Evolutionary conservation across 2,888 invertebrate species (phyloP), one percentile per base, ranked within the genome.

Genomic region (Chydorus sphaericus): DNA sequence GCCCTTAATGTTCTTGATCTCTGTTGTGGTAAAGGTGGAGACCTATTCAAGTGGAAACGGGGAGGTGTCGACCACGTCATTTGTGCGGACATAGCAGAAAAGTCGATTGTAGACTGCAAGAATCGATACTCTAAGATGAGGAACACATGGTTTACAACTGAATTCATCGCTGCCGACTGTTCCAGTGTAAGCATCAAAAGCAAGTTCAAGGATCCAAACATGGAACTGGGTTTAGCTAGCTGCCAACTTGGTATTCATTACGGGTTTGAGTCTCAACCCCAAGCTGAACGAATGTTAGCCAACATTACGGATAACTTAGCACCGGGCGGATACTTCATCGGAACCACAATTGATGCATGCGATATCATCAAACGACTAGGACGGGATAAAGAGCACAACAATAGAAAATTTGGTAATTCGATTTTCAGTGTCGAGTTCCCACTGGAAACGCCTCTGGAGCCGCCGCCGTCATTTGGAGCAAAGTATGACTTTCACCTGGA

Each of bases 171-270:
- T n/a, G n/a, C n/a, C n/a, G n/a, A n/a, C n/a, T n/a, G n/a, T n/a
- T n/a, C n/a, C n/a, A n/a, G n/a, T n/a, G n/a, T n/a, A n/a, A n/a
- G n/a, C n/a, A n/a, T n/a, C n/a, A n/a, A n/a, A n/a, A n/a, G n/a
- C n/a, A n/a, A n/a, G n/a, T n/a, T n/a, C n/a, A n/a, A n/a, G n/a
- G n/a, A n/a, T n/a, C n/a, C n/a, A n/a, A n/a, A n/a, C n/a, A n/a
- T 84, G 58, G 77, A 80, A 63, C 79, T 97, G 65, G 89, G 98
- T 69, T 66, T 98, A 39, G 89, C 89, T 1, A 94, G 93, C 68
- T 94, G 94, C 68, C 98, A 99, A 71, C 99, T 99, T 77, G 90
- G 94, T 23, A 85, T 98, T 68, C 98, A 99, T 72, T 99, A 99
- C 67, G 83, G 87, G 66, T 96, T 94, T 71, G 92, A 93, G 71